Percentiles rank a stretch among this genome's conserved stretches.
phyloP scores from a whole-genome alignment of 2,888 invertebrate genomes.

The Psylliodes chrysocephalus region DNA sequence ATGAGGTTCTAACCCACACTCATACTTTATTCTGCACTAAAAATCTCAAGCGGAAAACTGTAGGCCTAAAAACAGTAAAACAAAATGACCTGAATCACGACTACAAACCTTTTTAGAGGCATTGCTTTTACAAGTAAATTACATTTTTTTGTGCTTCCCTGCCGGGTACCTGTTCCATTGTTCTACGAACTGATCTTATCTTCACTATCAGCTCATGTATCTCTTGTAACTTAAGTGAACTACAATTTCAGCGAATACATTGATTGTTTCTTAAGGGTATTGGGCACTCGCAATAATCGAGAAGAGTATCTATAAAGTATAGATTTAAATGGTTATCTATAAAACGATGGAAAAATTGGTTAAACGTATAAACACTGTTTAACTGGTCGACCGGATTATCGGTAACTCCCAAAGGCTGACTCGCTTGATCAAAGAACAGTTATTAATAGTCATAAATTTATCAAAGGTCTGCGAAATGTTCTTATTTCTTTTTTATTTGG shows the following conservation, averaged over 20 bases:
- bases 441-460: conserved; percentile 20
- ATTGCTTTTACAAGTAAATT: conserved; percentile 32
- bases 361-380: conserved; percentile 1
- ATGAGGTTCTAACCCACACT: no score
- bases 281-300: conserved; percentile 32
- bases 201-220: conserved; percentile 48
- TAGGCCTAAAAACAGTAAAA: no score
- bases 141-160: conserved; percentile 36
- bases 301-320: neutral
- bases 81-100: conserved; percentile 22
- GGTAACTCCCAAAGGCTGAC: conserved; percentile 4
- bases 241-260: conserved; percentile 43
- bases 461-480: neutral
- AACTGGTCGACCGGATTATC: conserved; percentile 7
- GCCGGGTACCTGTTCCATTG: conserved; percentile 42
- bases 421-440: conserved; percentile 11
- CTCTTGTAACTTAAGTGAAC: conserved; percentile 50
- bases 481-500: conserved; percentile 8
- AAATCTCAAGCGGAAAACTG: no score
- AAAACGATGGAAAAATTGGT: conserved; percentile 3
- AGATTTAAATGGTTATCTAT: conserved; percentile 17
- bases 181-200: conserved; percentile 48
- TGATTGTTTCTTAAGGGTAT: conserved; percentile 42
- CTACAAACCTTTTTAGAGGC: conserved; percentile 8
- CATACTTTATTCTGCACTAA: no score